These are phyloP conservation scores for Eleginops maclovinus DNA, from an alignment of 2,113 vertebrate genomes.

Conservation along the genomic window DNA sequence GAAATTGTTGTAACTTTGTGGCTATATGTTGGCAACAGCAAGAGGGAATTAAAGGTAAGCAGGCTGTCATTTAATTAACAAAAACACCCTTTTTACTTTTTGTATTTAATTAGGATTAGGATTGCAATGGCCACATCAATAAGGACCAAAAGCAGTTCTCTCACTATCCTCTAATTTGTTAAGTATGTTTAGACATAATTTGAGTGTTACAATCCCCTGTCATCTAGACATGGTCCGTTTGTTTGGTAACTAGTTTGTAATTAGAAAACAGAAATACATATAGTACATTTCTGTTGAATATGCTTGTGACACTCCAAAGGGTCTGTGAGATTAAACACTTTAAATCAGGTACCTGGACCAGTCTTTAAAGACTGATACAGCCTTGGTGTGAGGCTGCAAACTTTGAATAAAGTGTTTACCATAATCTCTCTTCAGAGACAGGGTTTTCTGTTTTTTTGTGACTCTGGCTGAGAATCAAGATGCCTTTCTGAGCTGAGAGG, in stretches of 20 bases:
- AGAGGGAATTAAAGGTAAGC: not conserved
- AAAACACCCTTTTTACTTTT: not conserved
- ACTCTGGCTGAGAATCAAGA: constrained; percentile 23
- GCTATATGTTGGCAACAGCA: not conserved
- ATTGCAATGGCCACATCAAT: not conserved
- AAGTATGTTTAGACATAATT: not conserved
- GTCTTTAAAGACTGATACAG: not conserved
- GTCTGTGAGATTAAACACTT: not conserved
- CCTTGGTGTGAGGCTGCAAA: not conserved
- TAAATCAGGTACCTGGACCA: not conserved
- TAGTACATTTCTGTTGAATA: not conserved
- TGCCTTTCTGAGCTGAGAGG: not conserved
- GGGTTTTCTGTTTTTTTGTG: too few species aligned
- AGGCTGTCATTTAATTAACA: not conserved
- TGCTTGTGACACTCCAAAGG: not conserved
- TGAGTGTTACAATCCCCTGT: not conserved
- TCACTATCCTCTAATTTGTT: not conserved
- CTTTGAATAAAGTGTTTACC: not conserved
- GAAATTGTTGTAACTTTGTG: not conserved
- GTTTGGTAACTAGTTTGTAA: not conserved
- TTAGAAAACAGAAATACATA: not conserved
- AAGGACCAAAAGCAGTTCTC: constrained; percentile 5
- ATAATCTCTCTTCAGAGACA: not conserved
- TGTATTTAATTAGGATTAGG: not conserved
- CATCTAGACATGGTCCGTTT: not conserved